These are phyloP conservation scores for Rhinopomastus cyanomelas DNA, from an alignment of 2,113 vertebrate species.

Conservation along the genomic window DNA sequence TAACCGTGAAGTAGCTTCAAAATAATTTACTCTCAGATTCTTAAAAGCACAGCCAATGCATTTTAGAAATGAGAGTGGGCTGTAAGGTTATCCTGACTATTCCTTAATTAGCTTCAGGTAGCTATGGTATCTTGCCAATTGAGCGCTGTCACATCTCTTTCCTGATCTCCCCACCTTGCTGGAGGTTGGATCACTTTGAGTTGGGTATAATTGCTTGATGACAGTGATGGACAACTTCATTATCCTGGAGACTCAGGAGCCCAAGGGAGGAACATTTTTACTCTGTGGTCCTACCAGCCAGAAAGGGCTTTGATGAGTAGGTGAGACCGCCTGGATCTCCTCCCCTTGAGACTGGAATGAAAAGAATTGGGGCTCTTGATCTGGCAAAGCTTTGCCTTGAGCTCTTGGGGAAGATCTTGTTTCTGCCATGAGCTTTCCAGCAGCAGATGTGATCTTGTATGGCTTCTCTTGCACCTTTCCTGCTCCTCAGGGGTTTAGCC, in stretches of 20 bases:
- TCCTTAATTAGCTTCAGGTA: neutral
- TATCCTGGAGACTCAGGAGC: neutral
- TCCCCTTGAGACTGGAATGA: neutral
- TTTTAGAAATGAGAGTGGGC: neutral
- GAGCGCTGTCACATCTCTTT: fast-evolving
- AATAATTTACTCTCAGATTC: fast-evolving
- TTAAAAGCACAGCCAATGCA: neutral
- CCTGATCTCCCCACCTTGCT: neutral
- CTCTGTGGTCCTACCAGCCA: neutral
- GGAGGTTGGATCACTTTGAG: neutral
- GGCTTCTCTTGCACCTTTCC: neutral
- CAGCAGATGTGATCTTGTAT: neutral
- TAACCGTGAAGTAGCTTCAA: neutral
- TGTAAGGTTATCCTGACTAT: neutral
- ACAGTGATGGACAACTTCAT: fast-evolving
- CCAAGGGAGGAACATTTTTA: neutral
- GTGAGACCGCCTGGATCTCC: neutral
- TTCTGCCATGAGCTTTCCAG: neutral
- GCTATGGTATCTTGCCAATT: neutral
- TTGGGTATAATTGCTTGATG: neutral
- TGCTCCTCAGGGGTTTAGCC: neutral
- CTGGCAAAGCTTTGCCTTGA: neutral
- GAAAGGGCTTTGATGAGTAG: neutral
- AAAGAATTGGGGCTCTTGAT: neutral
- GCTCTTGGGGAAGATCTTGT: neutral